phyloP scores from a whole-genome alignment of 2,888 invertebrate species.

The Cyaniris semiargus region DNA sequence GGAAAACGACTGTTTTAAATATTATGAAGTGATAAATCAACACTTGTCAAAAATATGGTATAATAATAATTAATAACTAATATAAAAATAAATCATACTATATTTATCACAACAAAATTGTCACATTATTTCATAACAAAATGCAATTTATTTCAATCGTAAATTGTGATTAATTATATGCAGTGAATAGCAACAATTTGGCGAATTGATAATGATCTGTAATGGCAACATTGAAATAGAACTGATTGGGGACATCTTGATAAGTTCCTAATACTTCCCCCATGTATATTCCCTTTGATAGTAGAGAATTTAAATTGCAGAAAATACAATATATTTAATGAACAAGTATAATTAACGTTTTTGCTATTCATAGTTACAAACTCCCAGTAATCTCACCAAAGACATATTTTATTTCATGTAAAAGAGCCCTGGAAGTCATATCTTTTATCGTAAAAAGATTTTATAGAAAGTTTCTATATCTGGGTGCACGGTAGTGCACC shows the following conservation, averaged over 20 bases:
- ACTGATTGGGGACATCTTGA: conserved; percentile 72
- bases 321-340: neutral
- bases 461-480: too few relatives aligned
- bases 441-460: too few relatives aligned
- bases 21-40: neutral
- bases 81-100: too few relatives aligned
- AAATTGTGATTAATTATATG: conserved; percentile 20
- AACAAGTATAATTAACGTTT: neutral
- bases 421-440: too few relatives aligned
- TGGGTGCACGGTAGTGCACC: too few relatives aligned
- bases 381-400: too few relatives aligned
- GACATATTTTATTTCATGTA: too few relatives aligned
- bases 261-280: conserved; percentile 54
- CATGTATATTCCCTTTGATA: conserved; percentile 57
- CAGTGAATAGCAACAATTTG: conserved; percentile 31
- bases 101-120: neutral
- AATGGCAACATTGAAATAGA: conserved; percentile 50
- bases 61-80: too few relatives aligned
- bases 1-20: too few relatives aligned
- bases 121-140: neutral
- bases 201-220: conserved; percentile 29
- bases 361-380: neutral
- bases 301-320: neutral
- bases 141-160: conserved; percentile 9
- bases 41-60: neutral